Conservation (phyloP, 2,113 vertebrate genomes). For the Ictidomys tridecemlineatus region DNA sequence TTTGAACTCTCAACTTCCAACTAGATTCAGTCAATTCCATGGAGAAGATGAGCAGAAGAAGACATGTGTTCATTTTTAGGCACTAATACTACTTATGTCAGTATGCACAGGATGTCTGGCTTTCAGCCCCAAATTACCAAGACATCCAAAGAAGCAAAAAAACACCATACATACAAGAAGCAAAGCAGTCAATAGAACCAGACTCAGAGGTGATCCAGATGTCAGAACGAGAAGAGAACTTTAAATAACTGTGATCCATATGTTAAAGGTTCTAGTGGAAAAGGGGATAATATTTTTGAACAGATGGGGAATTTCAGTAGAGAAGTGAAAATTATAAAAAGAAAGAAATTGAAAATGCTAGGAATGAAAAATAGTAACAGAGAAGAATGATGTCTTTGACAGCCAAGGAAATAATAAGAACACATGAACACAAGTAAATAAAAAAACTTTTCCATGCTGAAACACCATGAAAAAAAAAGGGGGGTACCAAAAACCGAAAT, state of each 20-base stretch:
- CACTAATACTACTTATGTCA: background rate
- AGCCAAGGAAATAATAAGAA: background rate
- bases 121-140: background rate
- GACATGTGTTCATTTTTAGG: background rate
- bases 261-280: background rate
- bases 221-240: background rate
- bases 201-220: background rate
- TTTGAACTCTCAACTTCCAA: background rate
- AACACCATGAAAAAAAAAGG: background rate
- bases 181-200: background rate
- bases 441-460: background rate
- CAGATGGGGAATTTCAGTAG: background rate
- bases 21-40: background rate
- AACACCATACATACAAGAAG: background rate
- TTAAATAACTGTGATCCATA: background rate
- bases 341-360: background rate
- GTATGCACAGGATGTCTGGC: background rate
- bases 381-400: background rate
- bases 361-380: background rate
- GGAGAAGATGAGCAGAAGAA: background rate
- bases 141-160: background rate
- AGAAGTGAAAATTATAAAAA: background rate
- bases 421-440: background rate
- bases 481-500: background rate
- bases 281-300: background rate